These are phyloP conservation scores for Hyperoodon ampullatus DNA, from an alignment of 2,113 vertebrate species.

Conservation along the genomic window DNA sequence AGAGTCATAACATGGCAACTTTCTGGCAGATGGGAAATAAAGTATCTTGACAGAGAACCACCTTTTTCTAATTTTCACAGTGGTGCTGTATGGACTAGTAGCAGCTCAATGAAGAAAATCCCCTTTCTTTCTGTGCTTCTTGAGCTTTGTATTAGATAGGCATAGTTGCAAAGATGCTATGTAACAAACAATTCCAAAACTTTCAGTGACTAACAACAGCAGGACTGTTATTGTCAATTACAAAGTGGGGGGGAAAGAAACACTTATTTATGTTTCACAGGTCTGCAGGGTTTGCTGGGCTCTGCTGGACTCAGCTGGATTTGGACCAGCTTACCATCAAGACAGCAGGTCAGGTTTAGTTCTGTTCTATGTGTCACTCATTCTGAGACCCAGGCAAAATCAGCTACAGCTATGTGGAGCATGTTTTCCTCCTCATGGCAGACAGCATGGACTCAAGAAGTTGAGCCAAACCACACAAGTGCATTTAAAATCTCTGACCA, in stretches of 20 bases:
- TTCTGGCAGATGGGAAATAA: slow-evolving; percentile 10
- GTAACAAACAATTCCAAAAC: slow-evolving; percentile 46
- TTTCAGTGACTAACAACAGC: not conserved
- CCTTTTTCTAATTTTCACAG: slow-evolving; percentile 3
- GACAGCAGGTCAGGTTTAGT: not conserved
- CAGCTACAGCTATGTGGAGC: not conserved
- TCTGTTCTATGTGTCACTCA: not conserved
- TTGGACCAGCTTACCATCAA: not conserved
- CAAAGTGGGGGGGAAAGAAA: not conserved
- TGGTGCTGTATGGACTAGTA: not conserved
- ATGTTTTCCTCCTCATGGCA: not conserved
- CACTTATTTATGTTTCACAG: not conserved
- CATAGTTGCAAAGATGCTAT: not conserved
- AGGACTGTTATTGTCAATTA: not conserved
- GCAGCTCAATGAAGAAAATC: not conserved
- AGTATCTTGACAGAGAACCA: not conserved
- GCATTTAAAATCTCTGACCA: not conserved
- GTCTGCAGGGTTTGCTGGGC: not conserved
- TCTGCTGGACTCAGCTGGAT: not conserved
- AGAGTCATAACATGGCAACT: not conserved
- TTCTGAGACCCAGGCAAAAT: not conserved
- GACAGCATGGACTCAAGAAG: not conserved
- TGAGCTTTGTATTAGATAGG: not conserved
- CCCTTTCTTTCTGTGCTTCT: not conserved
- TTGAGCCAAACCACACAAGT: slow-evolving; percentile 18